These are phyloP conservation scores for Parauchenoglanis ngamensis DNA, from an alignment of 2,797 vertebrate genomes.

Conservation along the genomic window DNA sequence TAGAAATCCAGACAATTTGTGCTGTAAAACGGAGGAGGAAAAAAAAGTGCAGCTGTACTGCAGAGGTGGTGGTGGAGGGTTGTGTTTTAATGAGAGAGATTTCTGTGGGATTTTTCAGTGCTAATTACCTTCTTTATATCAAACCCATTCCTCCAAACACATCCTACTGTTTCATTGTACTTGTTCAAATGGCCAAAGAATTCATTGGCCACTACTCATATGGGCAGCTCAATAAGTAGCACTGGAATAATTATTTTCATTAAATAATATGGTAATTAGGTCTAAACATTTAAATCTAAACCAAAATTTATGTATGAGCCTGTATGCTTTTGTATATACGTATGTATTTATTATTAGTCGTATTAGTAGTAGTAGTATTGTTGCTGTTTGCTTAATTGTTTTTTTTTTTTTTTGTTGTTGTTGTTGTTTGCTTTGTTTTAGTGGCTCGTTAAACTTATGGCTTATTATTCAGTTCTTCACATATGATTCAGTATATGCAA, in stretches of 20 bases:
- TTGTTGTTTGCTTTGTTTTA: not conserved
- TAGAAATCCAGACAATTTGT: slow-evolving; percentile 61
- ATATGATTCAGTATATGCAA: not conserved
- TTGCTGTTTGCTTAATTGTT: not conserved
- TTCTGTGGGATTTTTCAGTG: slow-evolving; percentile 66
- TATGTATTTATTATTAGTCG: not conserved
- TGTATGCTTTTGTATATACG: not conserved
- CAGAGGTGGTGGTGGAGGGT: slow-evolving; percentile 45
- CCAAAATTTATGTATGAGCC: not conserved
- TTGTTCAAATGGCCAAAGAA: slow-evolving; percentile 47
- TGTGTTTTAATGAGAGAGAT: slow-evolving; percentile 68
- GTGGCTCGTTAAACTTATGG: not conserved
- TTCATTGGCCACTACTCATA: slow-evolving; percentile 11
- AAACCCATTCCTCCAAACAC: slow-evolving; percentile 42
- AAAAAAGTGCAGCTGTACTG: slow-evolving; percentile 64
- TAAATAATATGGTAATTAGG: not conserved
- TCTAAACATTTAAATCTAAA: not conserved
- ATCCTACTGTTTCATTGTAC: slow-evolving; percentile 40
- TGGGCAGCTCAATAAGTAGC: not conserved
- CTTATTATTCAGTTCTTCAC: not conserved
- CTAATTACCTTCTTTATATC: slow-evolving; percentile 64
- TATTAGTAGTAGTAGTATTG: not conserved
- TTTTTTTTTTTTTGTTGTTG: not conserved
- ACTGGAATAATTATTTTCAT: not conserved
- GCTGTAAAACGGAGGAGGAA: slow-evolving; percentile 55